Percentiles rank a stretch among this genome's conserved stretches.
These are phyloP conservation scores for Sebastolobus altivelis DNA, from an alignment of 2,797 vertebrate genomes.

Conservation along the genomic window DNA sequence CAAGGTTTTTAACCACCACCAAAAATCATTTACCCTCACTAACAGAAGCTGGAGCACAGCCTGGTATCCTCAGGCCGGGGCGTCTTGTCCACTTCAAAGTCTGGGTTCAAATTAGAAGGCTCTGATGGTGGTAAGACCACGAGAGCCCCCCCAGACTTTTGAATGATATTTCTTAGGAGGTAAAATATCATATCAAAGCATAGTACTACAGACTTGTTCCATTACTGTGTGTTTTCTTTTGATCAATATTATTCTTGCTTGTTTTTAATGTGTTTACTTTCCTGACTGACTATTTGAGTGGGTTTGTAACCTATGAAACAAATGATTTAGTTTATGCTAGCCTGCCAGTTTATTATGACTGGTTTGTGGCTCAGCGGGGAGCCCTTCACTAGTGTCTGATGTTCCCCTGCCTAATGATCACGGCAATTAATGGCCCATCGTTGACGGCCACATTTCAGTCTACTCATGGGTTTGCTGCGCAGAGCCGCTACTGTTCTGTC, in stretches of 20 bases:
- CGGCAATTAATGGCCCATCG: constrained; percentile 48
- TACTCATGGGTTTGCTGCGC: constrained; percentile 28
- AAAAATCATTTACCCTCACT: constrained; percentile 56
- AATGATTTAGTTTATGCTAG: constrained; percentile 16
- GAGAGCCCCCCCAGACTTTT: constrained; percentile 31
- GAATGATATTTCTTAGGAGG: constrained; percentile 38
- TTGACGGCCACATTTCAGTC: constrained; percentile 45
- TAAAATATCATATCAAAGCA: constrained; percentile 37
- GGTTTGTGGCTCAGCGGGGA: constrained; percentile 39
- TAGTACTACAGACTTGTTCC: constrained; percentile 1
- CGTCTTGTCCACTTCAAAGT: constrained; percentile 57
- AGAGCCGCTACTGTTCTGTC: constrained; percentile 21
- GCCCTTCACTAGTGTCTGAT: constrained; percentile 27
- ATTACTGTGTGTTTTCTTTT: constrained; percentile 29
- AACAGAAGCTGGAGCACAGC: constrained; percentile 35
- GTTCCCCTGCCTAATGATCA: constrained; percentile 51
- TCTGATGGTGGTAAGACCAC: constrained; percentile 21
- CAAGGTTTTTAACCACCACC: constrained; percentile 29
- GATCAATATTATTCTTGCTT: constrained; percentile 21
- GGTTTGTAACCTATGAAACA: constrained; percentile 25
- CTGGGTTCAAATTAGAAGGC: constrained; percentile 51
- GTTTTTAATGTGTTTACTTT: constrained; percentile 26
- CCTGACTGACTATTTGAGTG: constrained; percentile 11
- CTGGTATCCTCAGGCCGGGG: constrained; percentile 44
- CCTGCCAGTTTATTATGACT: constrained; percentile 25